Conservation (phyloP, 2,888 invertebrate genomes). For the Trissoscelio sp. region DNA sequence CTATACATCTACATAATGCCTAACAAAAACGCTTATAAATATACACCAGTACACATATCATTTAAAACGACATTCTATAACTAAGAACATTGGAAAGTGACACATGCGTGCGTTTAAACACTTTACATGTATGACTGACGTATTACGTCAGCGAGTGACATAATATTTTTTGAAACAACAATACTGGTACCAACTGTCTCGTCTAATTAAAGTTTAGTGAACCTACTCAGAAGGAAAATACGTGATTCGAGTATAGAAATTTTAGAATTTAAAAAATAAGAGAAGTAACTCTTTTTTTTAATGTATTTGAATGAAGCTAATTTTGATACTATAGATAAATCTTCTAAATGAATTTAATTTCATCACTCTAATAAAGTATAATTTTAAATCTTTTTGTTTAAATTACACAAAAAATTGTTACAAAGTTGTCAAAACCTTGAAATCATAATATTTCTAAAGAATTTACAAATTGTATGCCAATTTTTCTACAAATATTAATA, state of each 20-base stretch:
- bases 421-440: neutral
- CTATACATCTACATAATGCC: neutral
- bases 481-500: neutral
- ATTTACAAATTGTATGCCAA: neutral
- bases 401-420: no score
- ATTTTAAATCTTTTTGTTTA: no score
- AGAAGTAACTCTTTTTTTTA: no score
- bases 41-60: slow-evolving; percentile 44
- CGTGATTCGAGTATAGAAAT: no score
- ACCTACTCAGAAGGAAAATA: slow-evolving; percentile 26
- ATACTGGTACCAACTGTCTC: slow-evolving; percentile 31
- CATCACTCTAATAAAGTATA: no score
- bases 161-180: slow-evolving; percentile 48
- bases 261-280: no score
- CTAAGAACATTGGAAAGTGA: slow-evolving; percentile 54
- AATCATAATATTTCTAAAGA: no score
- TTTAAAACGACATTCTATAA: slow-evolving; percentile 55
- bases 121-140: slow-evolving; percentile 30
- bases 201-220: slow-evolving; percentile 35
- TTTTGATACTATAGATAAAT: no score
- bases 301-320: no score
- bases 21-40: slow-evolving; percentile 8
- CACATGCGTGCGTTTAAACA: slow-evolving; percentile 38
- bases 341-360: no score
- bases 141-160: slow-evolving; percentile 50